Conservation (phyloP, 2,888 invertebrate genomes). For the Megalurothrips usitatus region DNA sequence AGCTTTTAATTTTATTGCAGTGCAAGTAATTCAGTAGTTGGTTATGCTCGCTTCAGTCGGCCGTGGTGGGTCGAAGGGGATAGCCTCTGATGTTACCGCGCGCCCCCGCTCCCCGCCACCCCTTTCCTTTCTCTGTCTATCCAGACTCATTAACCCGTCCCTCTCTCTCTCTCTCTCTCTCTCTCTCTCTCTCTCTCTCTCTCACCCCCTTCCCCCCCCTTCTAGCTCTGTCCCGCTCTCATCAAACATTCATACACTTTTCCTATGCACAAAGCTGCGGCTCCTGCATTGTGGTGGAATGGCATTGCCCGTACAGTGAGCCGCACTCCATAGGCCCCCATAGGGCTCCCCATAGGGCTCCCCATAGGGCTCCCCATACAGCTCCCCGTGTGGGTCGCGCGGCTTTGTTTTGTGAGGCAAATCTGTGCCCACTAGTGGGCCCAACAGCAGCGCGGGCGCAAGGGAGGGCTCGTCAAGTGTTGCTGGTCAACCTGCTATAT, state of each 20-base stretch:
- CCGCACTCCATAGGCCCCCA: not conserved
- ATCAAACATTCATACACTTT: constrained; percentile 27
- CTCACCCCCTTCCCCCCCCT: not conserved
- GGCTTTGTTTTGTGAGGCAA: constrained; percentile 12
- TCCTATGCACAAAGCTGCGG: constrained; percentile 18
- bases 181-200: not conserved
- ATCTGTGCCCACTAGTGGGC: not conserved
- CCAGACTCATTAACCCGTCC: constrained; percentile 8
- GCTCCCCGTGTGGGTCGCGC: not conserved
- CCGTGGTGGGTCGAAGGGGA: not conserved
- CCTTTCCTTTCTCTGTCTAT: not conserved
- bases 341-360: no score
- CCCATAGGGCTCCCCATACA: no score
- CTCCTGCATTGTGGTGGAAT: not conserved
- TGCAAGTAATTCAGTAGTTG: constrained; percentile 23
- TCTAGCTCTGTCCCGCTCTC: not conserved
- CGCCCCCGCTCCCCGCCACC: not conserved
- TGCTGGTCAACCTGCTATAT: not conserved
- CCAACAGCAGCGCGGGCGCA: not conserved
- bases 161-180: not conserved
- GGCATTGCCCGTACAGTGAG: not conserved
- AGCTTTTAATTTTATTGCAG: constrained; percentile 1
- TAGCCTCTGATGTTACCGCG: constrained; percentile 16
- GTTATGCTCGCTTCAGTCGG: not conserved
- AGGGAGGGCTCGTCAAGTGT: not conserved